Evolutionary conservation across 2,113 vertebrate species (phyloP), one percentile per base, ranked within the genome.

Genomic region (Grallaria varia): DNA sequence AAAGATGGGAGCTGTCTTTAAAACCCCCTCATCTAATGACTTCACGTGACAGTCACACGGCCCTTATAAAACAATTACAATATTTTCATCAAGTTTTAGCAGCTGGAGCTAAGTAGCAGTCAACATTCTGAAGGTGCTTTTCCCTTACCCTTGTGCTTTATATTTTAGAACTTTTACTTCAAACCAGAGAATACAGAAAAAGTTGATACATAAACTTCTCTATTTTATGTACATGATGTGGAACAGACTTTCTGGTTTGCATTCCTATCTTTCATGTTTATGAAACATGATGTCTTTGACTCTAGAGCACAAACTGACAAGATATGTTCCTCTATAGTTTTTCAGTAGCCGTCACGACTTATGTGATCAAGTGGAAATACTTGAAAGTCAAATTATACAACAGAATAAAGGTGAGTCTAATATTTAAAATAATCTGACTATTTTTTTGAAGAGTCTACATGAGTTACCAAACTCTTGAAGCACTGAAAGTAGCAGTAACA

Each of bases 281-380:
- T 27, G 21, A 90, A 93, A n/a, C 28, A 68, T 76, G 42, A 87
- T 35, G n/a, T 90, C 87, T 93, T 95, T 64, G 69, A 94, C 30
- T 75, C 92, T 56, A 60, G 44, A 72, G 28, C 16, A 47, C 21
- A 94, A 67, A 40, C 45, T 93, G 79, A 37, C 69, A 78, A 72
- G 88, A 55, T 71, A 69, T 47, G 40, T 95, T 84, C 50, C 59
- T 59, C 12, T 93, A 35, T 77, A 53, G 10, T 27, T 90, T 96
- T 87, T 66, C 64, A 82, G 72, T 64, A 76, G 50, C 64, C 14
- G 1, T 72, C 75, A 13, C 74, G 75, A 92, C 68, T 60, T 90
- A 37, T 64, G 49, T 63, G 67, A 89, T 84, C 74, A 94, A 90
- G 91, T 73, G 33, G 63, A 95, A 91, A 17, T 63, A 47, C 47